These are phyloP conservation scores for Amiota mariae DNA, from an alignment of 2,888 invertebrate genomes.

Conservation along the genomic window DNA sequence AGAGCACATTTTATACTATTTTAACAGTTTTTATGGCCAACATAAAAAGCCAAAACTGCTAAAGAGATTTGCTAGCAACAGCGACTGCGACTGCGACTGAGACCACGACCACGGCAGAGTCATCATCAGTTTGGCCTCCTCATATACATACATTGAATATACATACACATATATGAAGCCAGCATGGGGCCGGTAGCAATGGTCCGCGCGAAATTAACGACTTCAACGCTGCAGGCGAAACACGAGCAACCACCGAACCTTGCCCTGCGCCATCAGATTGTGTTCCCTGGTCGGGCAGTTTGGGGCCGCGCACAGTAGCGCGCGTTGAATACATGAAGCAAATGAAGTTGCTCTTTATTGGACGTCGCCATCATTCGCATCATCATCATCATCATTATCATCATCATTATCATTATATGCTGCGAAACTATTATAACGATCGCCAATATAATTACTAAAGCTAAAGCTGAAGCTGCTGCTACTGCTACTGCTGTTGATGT, in stretches of 20 bases:
- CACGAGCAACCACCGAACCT: background rate
- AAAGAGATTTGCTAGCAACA: slow-evolving; percentile 24
- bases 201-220: slow-evolving; percentile 42
- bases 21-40: slow-evolving; percentile 52
- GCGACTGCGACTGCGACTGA: background rate
- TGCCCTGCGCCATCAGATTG: background rate
- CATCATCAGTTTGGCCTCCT: background rate
- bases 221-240: slow-evolving; percentile 22
- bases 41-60: slow-evolving; percentile 48
- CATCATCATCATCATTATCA: background rate
- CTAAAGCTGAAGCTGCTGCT: too few species aligned
- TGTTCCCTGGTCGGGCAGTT: too few species aligned
- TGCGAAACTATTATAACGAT: too few species aligned
- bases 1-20: slow-evolving; percentile 45
- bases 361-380: background rate
- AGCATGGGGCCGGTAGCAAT: background rate
- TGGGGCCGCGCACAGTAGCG: slow-evolving; percentile 8
- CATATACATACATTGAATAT: background rate
- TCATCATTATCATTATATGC: background rate
- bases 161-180: background rate
- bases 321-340: background rate
- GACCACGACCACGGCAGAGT: background rate
- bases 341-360: background rate
- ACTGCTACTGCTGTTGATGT: too few species aligned
- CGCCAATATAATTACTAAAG: too few species aligned